A percentile compares a stretch with the other conserved stretches of the same genome.
Conservation (phyloP, 2,113 vertebrate species). For the Cairina moschata region DNA sequence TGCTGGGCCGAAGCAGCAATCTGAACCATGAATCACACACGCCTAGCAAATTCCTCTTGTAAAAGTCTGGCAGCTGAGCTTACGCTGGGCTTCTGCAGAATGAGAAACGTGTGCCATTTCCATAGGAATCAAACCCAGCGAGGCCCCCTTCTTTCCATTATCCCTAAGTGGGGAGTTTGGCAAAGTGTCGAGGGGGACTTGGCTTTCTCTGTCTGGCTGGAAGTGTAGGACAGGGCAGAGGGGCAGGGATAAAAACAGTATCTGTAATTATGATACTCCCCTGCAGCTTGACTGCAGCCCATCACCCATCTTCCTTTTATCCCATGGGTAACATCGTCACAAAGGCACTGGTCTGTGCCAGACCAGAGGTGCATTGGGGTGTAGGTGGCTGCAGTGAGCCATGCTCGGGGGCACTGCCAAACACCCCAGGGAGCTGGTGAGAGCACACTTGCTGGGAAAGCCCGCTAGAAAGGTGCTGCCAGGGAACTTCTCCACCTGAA, state of each 20-base stretch:
- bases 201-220: neutral
- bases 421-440: neutral
- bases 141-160: neutral
- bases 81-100: neutral
- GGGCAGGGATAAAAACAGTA: neutral
- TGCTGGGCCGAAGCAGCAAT: neutral
- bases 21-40: neutral
- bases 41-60: neutral
- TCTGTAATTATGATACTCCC: neutral
- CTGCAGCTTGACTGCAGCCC: neutral
- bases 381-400: fast-evolving
- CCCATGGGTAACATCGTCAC: too few relatives aligned
- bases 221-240: neutral
- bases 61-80: neutral
- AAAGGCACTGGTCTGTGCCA: neutral
- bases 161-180: neutral
- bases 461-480: neutral
- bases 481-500: neutral
- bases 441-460: neutral
- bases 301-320: neutral
- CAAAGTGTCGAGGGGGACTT: neutral
- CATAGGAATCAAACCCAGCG: neutral
- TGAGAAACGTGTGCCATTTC: neutral
- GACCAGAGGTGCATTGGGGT: neutral
- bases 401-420: neutral